These are phyloP conservation scores for Eudemis profundana DNA, from an alignment of 2,888 invertebrate species.

Conservation along the genomic window DNA sequence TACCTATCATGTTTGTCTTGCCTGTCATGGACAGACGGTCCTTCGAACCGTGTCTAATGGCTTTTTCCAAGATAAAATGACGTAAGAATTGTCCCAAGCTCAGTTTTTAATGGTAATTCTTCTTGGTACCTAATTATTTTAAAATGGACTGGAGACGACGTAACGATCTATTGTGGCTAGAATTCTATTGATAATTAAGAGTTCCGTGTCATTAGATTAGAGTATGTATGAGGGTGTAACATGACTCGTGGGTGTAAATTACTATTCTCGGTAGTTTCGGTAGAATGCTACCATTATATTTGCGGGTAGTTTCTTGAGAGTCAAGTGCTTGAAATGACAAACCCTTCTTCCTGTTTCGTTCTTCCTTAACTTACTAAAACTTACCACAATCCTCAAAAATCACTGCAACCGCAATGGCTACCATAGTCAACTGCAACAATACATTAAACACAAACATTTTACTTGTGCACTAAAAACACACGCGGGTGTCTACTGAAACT, in stretches of 20 bases:
- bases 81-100: background rate
- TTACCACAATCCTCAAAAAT: slow-evolving; percentile 76
- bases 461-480: slow-evolving; percentile 44
- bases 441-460: slow-evolving; percentile 58
- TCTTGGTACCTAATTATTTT: background rate
- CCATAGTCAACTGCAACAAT: slow-evolving; percentile 53
- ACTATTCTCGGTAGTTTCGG: no score
- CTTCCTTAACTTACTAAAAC: no score
- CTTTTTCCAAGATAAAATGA: background rate
- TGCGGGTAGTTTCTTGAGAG: no score
- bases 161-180: slow-evolving; percentile 13
- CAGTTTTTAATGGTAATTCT: background rate
- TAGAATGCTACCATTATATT: no score
- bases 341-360: no score
- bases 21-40: no score
- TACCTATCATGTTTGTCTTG: no score
- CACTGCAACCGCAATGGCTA: slow-evolving; percentile 58
- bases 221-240: no score
- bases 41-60: background rate
- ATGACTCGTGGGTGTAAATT: no score
- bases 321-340: no score
- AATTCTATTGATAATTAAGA: slow-evolving; percentile 1
- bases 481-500: slow-evolving; percentile 52
- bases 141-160: background rate
- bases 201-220: background rate